Conservation (phyloP, 92 coral and sea anemone species). For the Chrysogorgia sp. region DNA sequence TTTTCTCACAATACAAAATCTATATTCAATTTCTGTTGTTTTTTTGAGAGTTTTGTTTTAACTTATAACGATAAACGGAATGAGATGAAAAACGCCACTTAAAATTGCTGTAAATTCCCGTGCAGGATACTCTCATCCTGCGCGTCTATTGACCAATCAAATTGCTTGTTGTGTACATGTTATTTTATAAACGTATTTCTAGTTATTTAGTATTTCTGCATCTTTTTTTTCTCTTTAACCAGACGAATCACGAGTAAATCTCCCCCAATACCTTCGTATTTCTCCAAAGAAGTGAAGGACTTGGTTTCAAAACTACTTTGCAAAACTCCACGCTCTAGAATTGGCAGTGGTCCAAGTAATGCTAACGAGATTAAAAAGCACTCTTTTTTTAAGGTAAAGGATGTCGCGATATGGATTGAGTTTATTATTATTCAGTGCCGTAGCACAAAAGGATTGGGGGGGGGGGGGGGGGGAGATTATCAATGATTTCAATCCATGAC, state of each 20-base stretch:
- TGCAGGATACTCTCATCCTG: too few species aligned
- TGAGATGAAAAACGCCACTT: too few species aligned
- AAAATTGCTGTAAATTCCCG: too few species aligned
- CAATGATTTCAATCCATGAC: too few species aligned
- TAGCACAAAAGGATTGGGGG: too few species aligned
- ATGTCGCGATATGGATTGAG: background rate
- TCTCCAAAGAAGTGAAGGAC: conserved; percentile 74
- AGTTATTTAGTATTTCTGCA: too few species aligned
- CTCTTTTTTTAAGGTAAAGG: conserved; percentile 79
- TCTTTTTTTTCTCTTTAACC: background rate
- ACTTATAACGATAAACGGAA: too few species aligned
- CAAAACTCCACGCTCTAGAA: conserved; percentile 81
- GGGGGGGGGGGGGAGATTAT: too few species aligned
- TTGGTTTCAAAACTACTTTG: conserved; percentile 75
- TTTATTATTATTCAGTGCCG: too few species aligned
- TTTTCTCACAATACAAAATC: background rate
- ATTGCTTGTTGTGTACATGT: too few species aligned
- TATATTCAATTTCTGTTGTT: background rate
- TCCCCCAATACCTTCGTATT: conserved; percentile 90
- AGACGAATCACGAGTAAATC: conserved; percentile 85
- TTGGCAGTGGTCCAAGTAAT: conserved; percentile 81
- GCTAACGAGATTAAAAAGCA: conserved; percentile 87
- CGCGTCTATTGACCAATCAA: too few species aligned
- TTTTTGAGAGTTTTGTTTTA: background rate
- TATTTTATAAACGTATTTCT: too few species aligned